Conservation (phyloP, 2,888 invertebrate genomes). For the Chloroclystis v-ata region DNA sequence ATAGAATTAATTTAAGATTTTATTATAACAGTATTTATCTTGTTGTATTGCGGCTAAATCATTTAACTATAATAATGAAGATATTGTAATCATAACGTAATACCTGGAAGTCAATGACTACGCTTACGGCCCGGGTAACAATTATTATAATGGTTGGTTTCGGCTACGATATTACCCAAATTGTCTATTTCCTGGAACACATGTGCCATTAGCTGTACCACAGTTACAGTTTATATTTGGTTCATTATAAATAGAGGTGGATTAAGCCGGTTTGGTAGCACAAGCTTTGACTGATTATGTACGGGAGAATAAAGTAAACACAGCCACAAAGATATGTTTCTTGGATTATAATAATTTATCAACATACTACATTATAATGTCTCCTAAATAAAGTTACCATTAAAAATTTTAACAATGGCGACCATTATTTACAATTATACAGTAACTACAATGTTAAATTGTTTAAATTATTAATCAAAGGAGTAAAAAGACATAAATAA, state of each 20-base stretch:
- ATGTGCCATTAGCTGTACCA: conserved; percentile 40
- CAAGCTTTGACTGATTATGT: conserved; percentile 1
- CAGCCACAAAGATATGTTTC: background rate
- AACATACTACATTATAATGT: background rate
- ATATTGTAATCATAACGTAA: background rate
- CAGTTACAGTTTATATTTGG: conserved; percentile 62
- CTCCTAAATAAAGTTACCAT: too few species aligned
- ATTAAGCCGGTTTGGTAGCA: conserved; percentile 49
- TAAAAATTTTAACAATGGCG: too few species aligned
- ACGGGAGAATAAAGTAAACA: conserved; percentile 3
- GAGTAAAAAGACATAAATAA: too few species aligned
- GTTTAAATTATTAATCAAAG: too few species aligned
- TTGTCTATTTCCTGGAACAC: conserved; percentile 45
- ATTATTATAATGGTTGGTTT: conserved; percentile 25
- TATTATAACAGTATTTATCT: too few species aligned
- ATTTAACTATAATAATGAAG: too few species aligned
- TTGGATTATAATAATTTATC: background rate
- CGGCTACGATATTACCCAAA: conserved; percentile 34
- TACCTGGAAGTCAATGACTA: conserved; percentile 12
- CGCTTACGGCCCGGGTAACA: conserved; percentile 9
- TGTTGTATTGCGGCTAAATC: too few species aligned
- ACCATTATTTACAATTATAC: too few species aligned
- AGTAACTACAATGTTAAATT: too few species aligned
- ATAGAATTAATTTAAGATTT: too few species aligned
- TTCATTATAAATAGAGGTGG: conserved; percentile 58